A percentile compares a stretch with the other conserved stretches of the same genome.
These are phyloP conservation scores for Sandelia bainsii DNA, from an alignment of 2,797 vertebrate genomes.

Conservation along the genomic window DNA sequence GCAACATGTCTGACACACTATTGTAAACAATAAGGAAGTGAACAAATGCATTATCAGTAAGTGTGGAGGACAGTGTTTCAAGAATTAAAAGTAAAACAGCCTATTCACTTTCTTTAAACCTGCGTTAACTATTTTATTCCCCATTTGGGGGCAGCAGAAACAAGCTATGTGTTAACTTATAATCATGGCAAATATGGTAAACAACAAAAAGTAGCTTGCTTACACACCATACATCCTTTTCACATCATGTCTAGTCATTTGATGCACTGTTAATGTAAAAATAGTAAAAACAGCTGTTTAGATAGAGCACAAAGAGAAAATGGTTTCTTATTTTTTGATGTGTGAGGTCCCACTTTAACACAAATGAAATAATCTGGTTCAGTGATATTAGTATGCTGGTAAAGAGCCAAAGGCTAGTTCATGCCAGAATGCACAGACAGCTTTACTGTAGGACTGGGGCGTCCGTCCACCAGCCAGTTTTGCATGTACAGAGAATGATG, in stretches of 20 bases:
- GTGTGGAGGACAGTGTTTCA: neutral
- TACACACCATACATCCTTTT: neutral
- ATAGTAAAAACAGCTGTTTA: neutral
- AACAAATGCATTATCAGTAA: neutral
- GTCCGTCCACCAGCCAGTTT: neutral
- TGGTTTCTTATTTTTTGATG: too few relatives aligned
- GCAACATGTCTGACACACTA: neutral
- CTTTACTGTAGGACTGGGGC: neutral
- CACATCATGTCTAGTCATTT: neutral
- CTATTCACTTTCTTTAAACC: neutral
- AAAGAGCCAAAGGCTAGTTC: neutral
- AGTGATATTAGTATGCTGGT: neutral
- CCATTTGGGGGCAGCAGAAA: conserved; percentile 8
- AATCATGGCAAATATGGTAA: neutral
- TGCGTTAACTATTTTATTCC: neutral
- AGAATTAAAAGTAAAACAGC: neutral
- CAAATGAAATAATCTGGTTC: neutral
- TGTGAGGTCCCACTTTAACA: neutral
- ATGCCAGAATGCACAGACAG: neutral
- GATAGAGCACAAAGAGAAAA: neutral
- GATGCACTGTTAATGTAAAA: neutral
- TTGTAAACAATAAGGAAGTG: neutral
- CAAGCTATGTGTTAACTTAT: neutral
- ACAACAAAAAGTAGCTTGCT: too few relatives aligned
- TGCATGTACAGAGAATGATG: conserved; percentile 7